phyloP scores from a whole-genome alignment of 2,113 vertebrate genomes.

The Ammospiza nelsoni region DNA sequence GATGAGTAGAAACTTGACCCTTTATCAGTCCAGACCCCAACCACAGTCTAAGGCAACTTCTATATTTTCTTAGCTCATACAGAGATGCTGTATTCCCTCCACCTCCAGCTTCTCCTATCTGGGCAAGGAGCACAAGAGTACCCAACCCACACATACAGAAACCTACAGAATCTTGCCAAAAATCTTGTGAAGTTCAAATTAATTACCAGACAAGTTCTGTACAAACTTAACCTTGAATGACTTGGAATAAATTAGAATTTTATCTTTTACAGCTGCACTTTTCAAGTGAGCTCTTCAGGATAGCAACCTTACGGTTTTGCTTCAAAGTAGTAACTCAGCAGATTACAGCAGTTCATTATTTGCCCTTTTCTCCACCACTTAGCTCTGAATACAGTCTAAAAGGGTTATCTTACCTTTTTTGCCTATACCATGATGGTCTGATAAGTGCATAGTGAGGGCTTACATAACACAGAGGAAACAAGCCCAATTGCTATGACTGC shows the following conservation, averaged over 20 bases:
- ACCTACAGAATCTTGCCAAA: conserved; percentile 6
- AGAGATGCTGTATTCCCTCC: not conserved
- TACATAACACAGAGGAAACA: not conserved
- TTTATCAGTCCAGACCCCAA: not conserved
- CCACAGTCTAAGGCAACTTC: not conserved
- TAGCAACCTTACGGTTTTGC: not conserved
- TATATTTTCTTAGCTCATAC: not conserved
- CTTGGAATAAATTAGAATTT: not conserved
- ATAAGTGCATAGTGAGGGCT: not conserved
- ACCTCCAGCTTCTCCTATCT: not conserved
- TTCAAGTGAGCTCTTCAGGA: not conserved
- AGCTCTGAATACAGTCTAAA: not conserved
- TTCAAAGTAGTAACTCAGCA: not conserved
- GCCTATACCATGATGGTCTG: not conserved
- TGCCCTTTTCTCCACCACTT: not conserved
- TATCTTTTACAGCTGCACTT: conserved; percentile 16
- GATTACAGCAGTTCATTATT: not conserved
- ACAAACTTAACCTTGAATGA: conserved; percentile 37
- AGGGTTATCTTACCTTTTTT: not conserved
- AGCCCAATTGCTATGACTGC: not conserved
- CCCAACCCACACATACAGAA: not conserved
- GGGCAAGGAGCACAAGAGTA: not conserved
- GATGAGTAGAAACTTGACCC: not conserved
- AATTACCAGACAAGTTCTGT: conserved; percentile 1
- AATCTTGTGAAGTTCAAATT: conserved; percentile 4